phyloP scores from a whole-genome alignment of 2,113 vertebrate species.

The Trichomycterus rosablanca region DNA sequence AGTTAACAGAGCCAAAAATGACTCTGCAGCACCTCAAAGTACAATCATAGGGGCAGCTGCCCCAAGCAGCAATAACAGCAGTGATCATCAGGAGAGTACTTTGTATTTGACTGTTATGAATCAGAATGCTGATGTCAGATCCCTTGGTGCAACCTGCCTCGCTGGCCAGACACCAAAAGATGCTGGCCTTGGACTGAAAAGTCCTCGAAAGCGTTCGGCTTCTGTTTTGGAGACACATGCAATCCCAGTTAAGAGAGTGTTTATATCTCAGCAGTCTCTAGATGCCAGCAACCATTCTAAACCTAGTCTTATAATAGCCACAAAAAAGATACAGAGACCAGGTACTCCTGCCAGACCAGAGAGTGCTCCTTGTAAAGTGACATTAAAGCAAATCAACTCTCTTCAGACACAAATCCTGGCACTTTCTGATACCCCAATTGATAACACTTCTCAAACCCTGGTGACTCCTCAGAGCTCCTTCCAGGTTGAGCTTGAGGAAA shows the following conservation, averaged over 20 bases:
- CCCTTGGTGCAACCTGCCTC: constrained; percentile 65
- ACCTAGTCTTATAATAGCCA: constrained; percentile 37
- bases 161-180: constrained; percentile 68
- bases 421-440: constrained; percentile 58
- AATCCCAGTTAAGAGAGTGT: constrained; percentile 79
- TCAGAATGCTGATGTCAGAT: constrained; percentile 75
- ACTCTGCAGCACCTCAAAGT: constrained; percentile 62
- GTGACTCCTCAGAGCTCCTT: constrained; percentile 61
- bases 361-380: constrained; percentile 59
- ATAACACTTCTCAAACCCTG: constrained; percentile 54
- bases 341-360: constrained; percentile 64
- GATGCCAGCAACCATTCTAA: constrained; percentile 56
- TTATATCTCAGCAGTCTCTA: constrained; percentile 68
- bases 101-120: constrained; percentile 77
- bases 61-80: constrained; percentile 77
- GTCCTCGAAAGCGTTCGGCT: constrained; percentile 79
- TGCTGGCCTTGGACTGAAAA: constrained; percentile 73
- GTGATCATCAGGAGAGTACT: constrained; percentile 71
- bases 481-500: constrained; percentile 69
- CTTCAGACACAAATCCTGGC: constrained; percentile 53
- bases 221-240: constrained; percentile 76
- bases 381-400: constrained; percentile 54
- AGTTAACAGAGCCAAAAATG: constrained; percentile 73
- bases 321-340: constrained; percentile 64
- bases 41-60: constrained; percentile 67